These are phyloP conservation scores for Nymphalis polychloros DNA, from an alignment of 2,888 invertebrate species.

Conservation along the genomic window DNA sequence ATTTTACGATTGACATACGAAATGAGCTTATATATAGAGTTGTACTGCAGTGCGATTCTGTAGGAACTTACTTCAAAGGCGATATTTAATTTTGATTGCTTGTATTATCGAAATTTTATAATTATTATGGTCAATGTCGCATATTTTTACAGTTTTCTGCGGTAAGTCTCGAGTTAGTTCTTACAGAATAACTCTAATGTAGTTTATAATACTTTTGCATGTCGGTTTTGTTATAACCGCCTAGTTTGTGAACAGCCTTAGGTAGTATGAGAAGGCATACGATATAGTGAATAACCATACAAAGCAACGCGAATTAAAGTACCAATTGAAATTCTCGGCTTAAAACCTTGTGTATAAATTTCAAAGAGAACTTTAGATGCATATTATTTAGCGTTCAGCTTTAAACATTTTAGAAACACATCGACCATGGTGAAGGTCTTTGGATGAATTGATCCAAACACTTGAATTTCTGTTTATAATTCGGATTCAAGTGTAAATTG, in stretches of 20 bases:
- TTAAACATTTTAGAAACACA: constrained; percentile 5
- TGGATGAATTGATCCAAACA: neutral
- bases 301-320: constrained; percentile 7
- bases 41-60: too few species aligned
- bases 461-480: neutral
- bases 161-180: too few species aligned
- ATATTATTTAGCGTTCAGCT: constrained; percentile 2
- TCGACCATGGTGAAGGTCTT: neutral
- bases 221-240: neutral
- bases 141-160: too few species aligned
- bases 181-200: too few species aligned
- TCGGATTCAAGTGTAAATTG: neutral
- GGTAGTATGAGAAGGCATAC: neutral
- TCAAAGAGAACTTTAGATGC: constrained; percentile 8
- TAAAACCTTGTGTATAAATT: constrained; percentile 5
- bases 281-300: neutral
- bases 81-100: too few species aligned
- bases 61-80: too few species aligned
- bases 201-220: too few species aligned
- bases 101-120: too few species aligned
- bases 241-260: constrained; percentile 2
- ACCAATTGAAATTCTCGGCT: constrained; percentile 16
- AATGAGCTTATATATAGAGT: too few species aligned
- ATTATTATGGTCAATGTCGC: too few species aligned
- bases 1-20: too few species aligned